Evolutionary conservation across 1,140 invertebrate genomes (phyloP).

Genomic region (Leucophenga varia): DNA sequence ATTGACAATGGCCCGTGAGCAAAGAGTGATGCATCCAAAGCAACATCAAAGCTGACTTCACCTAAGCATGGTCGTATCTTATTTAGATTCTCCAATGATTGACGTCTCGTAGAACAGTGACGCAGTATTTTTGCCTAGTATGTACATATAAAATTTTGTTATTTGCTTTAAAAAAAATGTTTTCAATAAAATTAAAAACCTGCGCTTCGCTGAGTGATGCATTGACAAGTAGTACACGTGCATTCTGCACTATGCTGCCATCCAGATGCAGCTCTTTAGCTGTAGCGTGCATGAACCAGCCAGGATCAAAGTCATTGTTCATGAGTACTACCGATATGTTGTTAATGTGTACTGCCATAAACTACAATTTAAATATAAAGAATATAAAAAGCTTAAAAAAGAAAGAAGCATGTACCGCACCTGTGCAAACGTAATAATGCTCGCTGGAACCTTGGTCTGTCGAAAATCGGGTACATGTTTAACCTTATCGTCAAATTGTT

Average conservation of each 20-base stretch:
- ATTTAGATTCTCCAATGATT: conserved; percentile 48
- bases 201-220: conserved; percentile 64
- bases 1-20: conserved; percentile 76
- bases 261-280: conserved; percentile 77
- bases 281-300: conserved; percentile 75
- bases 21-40: conserved; percentile 71
- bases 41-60: conserved; percentile 72
- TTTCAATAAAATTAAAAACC: conserved; percentile 19
- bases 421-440: conserved; percentile 80
- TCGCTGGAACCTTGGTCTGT: conserved; percentile 72
- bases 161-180: too few species aligned
- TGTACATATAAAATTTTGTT: conserved; percentile 10
- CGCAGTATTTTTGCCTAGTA: conserved; percentile 56
- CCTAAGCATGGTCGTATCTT: conserved; percentile 63
- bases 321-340: conserved; percentile 77
- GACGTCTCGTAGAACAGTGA: conserved; percentile 49
- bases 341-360: conserved; percentile 82
- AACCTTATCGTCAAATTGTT: conserved; percentile 16
- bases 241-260: conserved; percentile 71
- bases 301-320: conserved; percentile 62
- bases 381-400: too few species aligned
- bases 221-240: conserved; percentile 72
- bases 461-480: conserved; percentile 66
- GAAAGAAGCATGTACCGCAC: too few species aligned
- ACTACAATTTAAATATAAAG: conserved; percentile 63